phyloP scores from a whole-genome alignment of 2,888 invertebrate genomes.

The Trichogramma dendrolimi region DNA sequence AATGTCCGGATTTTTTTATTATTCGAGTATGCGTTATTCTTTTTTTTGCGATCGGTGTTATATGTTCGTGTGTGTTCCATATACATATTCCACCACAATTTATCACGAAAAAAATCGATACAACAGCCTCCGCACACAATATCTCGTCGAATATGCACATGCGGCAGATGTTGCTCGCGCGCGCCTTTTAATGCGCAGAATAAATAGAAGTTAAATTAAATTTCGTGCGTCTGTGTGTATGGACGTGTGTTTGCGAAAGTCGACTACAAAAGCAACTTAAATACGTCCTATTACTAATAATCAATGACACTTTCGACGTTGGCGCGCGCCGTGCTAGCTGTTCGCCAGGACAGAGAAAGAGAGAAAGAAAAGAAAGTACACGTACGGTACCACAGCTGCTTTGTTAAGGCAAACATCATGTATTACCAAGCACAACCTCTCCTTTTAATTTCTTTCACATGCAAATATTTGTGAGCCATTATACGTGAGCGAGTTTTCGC shows the following conservation, averaged over 20 bases:
- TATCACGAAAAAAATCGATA: no score
- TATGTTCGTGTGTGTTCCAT: no score
- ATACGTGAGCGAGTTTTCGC: no score
- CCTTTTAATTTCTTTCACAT: slow-evolving; percentile 6
- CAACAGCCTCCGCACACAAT: no score
- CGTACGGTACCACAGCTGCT: slow-evolving; percentile 17
- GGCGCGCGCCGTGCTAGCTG: no score
- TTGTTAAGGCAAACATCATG: slow-evolving; percentile 12
- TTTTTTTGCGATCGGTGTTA: background rate
- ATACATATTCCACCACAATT: no score
- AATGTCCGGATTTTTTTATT: slow-evolving; percentile 16
- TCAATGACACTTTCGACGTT: slow-evolving; percentile 32
- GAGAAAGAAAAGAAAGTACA: slow-evolving; percentile 7
- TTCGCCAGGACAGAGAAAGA: slow-evolving; percentile 19
- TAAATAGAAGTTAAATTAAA: slow-evolving; percentile 26
- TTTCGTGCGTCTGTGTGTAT: slow-evolving; percentile 8
- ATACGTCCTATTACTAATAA: slow-evolving; percentile 39
- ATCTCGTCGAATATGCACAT: no score
- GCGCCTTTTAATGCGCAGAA: slow-evolving; percentile 12
- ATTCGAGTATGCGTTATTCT: slow-evolving; percentile 3
- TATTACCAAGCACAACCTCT: background rate
- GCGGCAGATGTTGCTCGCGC: slow-evolving; percentile 18
- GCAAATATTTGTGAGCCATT: no score
- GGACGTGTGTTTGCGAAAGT: slow-evolving; percentile 19
- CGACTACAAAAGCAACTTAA: background rate